Percentiles rank a stretch among this genome's conserved stretches.
Conservation (phyloP, 2,888 invertebrate species). For the Anaspis maculata region DNA sequence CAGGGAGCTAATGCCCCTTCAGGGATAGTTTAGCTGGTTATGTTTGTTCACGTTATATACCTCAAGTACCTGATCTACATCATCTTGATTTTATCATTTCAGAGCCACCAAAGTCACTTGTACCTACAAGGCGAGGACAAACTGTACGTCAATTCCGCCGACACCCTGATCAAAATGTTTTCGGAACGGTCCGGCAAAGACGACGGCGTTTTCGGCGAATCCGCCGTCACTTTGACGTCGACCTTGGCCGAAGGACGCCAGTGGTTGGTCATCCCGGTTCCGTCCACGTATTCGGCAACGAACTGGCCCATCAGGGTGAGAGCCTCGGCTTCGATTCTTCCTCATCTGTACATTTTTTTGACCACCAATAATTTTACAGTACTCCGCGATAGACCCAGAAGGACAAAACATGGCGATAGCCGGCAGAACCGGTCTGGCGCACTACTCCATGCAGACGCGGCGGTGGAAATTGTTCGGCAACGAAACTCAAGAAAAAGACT, state of each 20-base stretch:
- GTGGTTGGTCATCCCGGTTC: constrained; percentile 85
- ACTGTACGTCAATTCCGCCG: constrained; percentile 81
- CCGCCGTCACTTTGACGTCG: constrained; percentile 43
- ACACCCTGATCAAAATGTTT: constrained; percentile 49
- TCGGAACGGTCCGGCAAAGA: constrained; percentile 47
- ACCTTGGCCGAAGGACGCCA: constrained; percentile 77
- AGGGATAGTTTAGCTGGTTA: too few species aligned
- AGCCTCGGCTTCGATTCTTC: neutral
- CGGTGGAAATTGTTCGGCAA: constrained; percentile 99
- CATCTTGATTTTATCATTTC: constrained; percentile 29
- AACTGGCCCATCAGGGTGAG: constrained; percentile 93
- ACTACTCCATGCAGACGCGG: constrained; percentile 79
- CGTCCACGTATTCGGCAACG: constrained; percentile 86
- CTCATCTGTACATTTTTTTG: too few species aligned
- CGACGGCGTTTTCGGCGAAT: constrained; percentile 48
- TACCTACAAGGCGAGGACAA: constrained; percentile 94
- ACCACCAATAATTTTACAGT: too few species aligned
- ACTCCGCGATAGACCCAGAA: constrained; percentile 83
- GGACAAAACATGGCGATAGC: constrained; percentile 88
- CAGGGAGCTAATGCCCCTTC: too few species aligned
- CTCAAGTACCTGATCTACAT: too few species aligned
- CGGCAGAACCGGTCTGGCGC: constrained; percentile 89
- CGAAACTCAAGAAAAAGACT: constrained; percentile 96
- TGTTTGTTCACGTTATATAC: too few species aligned
- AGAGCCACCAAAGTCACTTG: constrained; percentile 88